These are phyloP conservation scores for Bos taurus DNA, from an alignment of 2,113 vertebrate genomes.

Conservation along the genomic window ARS-UCD2.0 NC_037336.1:30376001-30376500, in stretches of 20 bases:
- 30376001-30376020: slow-evolving; percentile 45
- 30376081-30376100: slow-evolving; percentile 47
- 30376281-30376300: slow-evolving; percentile 36
- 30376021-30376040: slow-evolving; percentile 40
- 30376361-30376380: slow-evolving; percentile 8
- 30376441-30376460: background rate
- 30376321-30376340: slow-evolving; percentile 61
- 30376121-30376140: background rate
- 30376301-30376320: slow-evolving; percentile 63
- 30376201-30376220: slow-evolving; percentile 33
- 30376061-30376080: slow-evolving; percentile 10
- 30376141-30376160: slow-evolving; percentile 55
- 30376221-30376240: background rate
- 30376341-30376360: slow-evolving; percentile 34
- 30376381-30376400: slow-evolving; percentile 27
- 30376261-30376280: slow-evolving; percentile 50
- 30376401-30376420: background rate
- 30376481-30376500: slow-evolving; percentile 2
- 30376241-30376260: slow-evolving; percentile 57
- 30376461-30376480: background rate
- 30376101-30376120: slow-evolving; percentile 48
- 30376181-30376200: slow-evolving; percentile 67
- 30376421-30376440: background rate
- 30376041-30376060: slow-evolving; percentile 21
- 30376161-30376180: slow-evolving; percentile 50